Evolutionary conservation across 1,140 invertebrate genomes (phyloP), one percentile per base, ranked within the genome.

Genomic region (Fopius arisanus): DNA sequence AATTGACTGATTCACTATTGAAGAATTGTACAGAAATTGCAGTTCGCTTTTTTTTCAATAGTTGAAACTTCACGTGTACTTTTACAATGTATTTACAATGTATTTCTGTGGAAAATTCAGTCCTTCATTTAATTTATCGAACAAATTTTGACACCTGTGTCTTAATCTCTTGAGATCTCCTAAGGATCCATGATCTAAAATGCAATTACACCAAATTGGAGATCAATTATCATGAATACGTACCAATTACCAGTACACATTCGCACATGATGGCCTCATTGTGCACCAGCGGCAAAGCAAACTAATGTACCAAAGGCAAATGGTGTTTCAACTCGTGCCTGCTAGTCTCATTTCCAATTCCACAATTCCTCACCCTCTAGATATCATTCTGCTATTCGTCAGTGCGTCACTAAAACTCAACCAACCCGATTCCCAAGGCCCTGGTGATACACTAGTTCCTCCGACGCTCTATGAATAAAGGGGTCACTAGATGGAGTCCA

Each of bases 231-330:
- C 5, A 6, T 14, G 2, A 23, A 28, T 59, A 3, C 23, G 23
- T 59, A 59, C 5, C 54, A 14, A 26, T 59, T 26, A 28, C 10
- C 1, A 7, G 54, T 3, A 2, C 3, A 23, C 54, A 59, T 59
- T 26, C 2, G 54, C 19, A 59, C 19, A 59, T 59, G 5, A 59
- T 59, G 9, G 54, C 1, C 19, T 26, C 9, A 59, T 59, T 59
- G 19, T 59, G 14, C 54, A 14, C 10, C 2, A 26, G 9, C 14
- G 23, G 23, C 12, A 59, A 59, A 26, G 21, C 54, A 59, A 59
- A 59, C 54, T 59, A 59, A 28, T 59, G 26, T 28, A 26, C 54
- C 54, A 59, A 59, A 59, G 54, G 54, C 26, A 59, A 59, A 59
- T 26, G 54, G 54, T 2, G 10, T 59, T 26, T 59, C 9, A 21